phyloP scores from a whole-genome alignment of 2,888 invertebrate genomes.

The Euzetes globulus region DNA sequence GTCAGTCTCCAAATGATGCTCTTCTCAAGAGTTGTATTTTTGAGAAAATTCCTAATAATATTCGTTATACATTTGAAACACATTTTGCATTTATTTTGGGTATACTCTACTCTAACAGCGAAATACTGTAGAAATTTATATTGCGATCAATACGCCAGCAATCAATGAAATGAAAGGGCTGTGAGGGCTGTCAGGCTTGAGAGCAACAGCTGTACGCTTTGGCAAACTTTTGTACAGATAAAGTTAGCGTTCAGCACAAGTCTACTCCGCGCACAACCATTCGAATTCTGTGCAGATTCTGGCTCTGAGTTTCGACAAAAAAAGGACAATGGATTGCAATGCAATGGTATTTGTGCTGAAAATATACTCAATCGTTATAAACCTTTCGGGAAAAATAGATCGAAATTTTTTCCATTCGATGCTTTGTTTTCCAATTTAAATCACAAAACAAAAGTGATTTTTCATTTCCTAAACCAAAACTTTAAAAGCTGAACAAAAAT shows the following conservation, averaged over 20 bases:
- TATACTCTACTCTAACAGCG: not conserved
- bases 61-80: conserved; percentile 7
- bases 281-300: not conserved
- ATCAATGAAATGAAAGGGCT: conserved; percentile 27
- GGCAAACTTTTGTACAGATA: conserved; percentile 16
- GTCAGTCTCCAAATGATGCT: not conserved
- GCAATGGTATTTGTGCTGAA: not conserved
- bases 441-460: not conserved
- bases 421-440: not conserved
- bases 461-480: not conserved
- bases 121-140: conserved; percentile 18
- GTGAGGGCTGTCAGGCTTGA: conserved; percentile 9
- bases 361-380: not conserved
- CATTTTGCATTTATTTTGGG: conserved; percentile 18
- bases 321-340: conserved; percentile 26
- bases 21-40: not conserved
- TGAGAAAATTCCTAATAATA: conserved; percentile 7
- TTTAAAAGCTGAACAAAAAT: not conserved
- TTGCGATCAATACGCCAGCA: conserved; percentile 22
- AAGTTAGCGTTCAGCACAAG: conserved; percentile 10
- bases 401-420: not conserved
- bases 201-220: conserved; percentile 23
- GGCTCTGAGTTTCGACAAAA: not conserved
- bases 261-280: not conserved
- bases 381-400: not conserved